Conservation (phyloP, 1,140 invertebrate species). For the Lasioglossum baleicum region DNA sequence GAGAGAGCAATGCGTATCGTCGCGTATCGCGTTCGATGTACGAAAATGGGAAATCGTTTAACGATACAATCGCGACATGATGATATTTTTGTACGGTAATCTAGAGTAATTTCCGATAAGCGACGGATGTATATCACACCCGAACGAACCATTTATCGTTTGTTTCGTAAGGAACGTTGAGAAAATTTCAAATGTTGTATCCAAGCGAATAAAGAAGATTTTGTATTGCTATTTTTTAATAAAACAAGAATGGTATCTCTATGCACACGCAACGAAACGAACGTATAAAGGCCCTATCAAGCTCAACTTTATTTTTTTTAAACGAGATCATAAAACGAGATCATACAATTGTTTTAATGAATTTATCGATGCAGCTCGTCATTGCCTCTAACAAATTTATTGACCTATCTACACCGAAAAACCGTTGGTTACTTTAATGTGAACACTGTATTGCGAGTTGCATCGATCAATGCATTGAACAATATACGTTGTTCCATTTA, state of each 20-base stretch:
- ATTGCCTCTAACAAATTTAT: no score
- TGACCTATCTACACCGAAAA: no score
- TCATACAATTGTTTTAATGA: no score
- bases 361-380: no score
- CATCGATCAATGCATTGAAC: no score
- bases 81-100: constrained; percentile 76
- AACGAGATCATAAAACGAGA: no score
- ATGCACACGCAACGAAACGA: not conserved
- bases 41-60: constrained; percentile 66
- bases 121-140: constrained; percentile 58
- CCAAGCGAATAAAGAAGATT: constrained; percentile 69
- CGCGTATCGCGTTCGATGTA: constrained; percentile 21
- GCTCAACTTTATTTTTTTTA: no score
- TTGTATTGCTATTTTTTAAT: constrained; percentile 76
- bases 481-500: no score
- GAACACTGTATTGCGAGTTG: no score
- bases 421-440: no score
- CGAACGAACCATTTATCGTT: constrained; percentile 61
- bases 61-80: constrained; percentile 72
- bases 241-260: constrained; percentile 52
- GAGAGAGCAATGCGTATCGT: constrained; percentile 37
- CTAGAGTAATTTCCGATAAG: constrained; percentile 62
- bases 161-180: constrained; percentile 60
- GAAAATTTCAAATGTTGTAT: constrained; percentile 66
- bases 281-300: no score